A percentile compares a stretch with the other conserved stretches of the same genome.
These are phyloP conservation scores for Cheumatopsyche charites DNA, from an alignment of 1,140 invertebrate species.

Conservation along the genomic window DNA sequence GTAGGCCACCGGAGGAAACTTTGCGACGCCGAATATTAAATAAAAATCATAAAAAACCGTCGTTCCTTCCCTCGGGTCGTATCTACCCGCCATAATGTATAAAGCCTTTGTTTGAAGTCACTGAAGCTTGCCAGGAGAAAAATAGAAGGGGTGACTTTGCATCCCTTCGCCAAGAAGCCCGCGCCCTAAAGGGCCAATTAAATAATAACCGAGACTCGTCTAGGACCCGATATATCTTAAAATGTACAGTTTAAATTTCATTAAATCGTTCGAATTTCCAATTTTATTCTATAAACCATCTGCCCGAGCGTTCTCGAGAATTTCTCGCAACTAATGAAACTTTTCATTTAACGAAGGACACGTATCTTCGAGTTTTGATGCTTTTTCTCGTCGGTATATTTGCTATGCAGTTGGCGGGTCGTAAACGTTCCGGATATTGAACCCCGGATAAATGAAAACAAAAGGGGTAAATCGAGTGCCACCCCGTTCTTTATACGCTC, in stretches of 20 bases:
- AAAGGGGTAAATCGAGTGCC: slow-evolving; percentile 29
- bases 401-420: slow-evolving; percentile 25
- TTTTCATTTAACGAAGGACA: neutral
- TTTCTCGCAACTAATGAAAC: no score
- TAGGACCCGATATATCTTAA: neutral
- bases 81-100: slow-evolving; percentile 1
- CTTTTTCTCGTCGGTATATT: slow-evolving; percentile 21
- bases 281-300: neutral
- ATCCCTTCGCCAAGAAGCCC: slow-evolving; percentile 29
- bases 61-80: slow-evolving; percentile 13
- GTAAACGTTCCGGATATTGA: slow-evolving; percentile 34
- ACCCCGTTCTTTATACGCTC: slow-evolving; percentile 2
- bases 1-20: slow-evolving; percentile 36
- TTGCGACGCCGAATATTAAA: slow-evolving; percentile 44
- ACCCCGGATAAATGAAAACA: slow-evolving; percentile 35
- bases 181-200: slow-evolving; percentile 40
- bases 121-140: slow-evolving; percentile 43
- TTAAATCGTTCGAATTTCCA: neutral
- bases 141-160: slow-evolving; percentile 43
- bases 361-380: slow-evolving; percentile 3
- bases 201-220: slow-evolving; percentile 30
- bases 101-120: slow-evolving; percentile 48
- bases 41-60: slow-evolving; percentile 47
- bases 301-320: no score
- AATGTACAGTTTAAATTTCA: neutral